Base-by-base conservation (phyloP, 2,113 vertebrate genomes). In the Burhinus bistriatus region DNA sequence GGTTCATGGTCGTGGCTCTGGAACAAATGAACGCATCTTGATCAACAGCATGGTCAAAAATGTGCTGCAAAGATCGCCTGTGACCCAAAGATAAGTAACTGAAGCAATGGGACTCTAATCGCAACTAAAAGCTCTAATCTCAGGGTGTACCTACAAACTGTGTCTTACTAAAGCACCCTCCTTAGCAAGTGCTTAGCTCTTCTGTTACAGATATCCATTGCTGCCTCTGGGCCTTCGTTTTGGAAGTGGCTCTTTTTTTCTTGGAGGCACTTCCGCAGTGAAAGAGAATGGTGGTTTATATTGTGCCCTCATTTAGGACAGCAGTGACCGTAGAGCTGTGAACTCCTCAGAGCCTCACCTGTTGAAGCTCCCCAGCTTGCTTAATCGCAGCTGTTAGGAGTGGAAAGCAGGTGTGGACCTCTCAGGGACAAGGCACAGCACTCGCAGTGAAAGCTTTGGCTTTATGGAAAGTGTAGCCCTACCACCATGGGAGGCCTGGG, bases 301-400 rank as follows among this genome's bases (percentile, higher is more conserved):
- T 55, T 79, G 29, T 34, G 11, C 20, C 23, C 9, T 26, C 25
- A 13, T 64, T 64, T 51, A 40, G 36, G 62, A 55, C 6, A 73
- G 44, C 11, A 52, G 26, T 47, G 25, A 57, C 49, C 17, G 5
- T 21, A 34, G 5, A 23, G 30, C 8, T 34, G 10, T 62, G 44
- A 82, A 32, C 25, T 52, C 19, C 22, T 6, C 16, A 45, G 61
- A 66, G 10, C 21, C 30, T 61, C 54, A 34, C 32, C 57, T 32
- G 22, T 17, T 66, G 58, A 51, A 82, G 27, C 7, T 1, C 7
- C 12, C 16, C 16, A 30, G 23, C 17, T 88, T 61, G 18, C 17
- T 76, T 58, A 32, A 47, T 54, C 6, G 2, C 21, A 20, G 9
- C 2, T 5, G 3, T 21, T 54, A 61, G 0, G 2, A 66, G 21